Percentiles rank a stretch among this genome's conserved stretches.
Evolutionary conservation across 2,888 invertebrate genomes (phyloP).

Genomic region (Eretmocerus hayati): DNA sequence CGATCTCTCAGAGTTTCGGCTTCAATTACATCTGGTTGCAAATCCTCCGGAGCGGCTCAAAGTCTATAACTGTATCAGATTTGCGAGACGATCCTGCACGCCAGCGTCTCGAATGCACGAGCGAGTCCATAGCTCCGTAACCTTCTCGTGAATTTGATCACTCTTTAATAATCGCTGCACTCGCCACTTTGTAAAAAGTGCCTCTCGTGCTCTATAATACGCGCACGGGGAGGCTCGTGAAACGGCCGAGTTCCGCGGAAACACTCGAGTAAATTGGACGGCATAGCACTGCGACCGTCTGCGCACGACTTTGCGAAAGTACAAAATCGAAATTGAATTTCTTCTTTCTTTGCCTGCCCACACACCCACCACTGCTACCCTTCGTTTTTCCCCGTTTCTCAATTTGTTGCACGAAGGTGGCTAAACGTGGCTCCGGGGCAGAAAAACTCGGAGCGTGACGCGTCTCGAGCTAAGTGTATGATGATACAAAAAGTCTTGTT

Average conservation of each 20-base stretch:
- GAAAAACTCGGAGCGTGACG: too few species aligned
- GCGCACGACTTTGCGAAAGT: conserved; percentile 17
- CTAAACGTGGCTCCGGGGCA: too few species aligned
- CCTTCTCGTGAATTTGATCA: too few species aligned
- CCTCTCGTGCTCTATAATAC: background rate
- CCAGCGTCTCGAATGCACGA: too few species aligned
- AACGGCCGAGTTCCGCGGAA: conserved; percentile 7
- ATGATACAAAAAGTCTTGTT: too few species aligned
- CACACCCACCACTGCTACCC: background rate
- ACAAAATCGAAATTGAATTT: conserved; percentile 23
- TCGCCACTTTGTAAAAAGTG: too few species aligned
- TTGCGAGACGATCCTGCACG: too few species aligned
- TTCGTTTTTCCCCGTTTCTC: conserved; percentile 2
- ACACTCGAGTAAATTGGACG: conserved; percentile 23
- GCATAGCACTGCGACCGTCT: background rate
- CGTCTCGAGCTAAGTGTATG: too few species aligned
- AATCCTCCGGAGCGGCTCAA: conserved; percentile 9
- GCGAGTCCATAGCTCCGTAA: too few species aligned
- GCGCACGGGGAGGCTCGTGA: background rate
- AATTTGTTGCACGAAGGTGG: conserved; percentile 18
- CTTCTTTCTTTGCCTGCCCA: conserved; percentile 6
- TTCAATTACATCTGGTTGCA: conserved; percentile 18
- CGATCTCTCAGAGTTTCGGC: background rate
- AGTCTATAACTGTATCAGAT: too few species aligned
- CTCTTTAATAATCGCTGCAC: conserved; percentile 18